A percentile compares a stretch with the other conserved stretches of the same genome.
Evolutionary conservation across 2,113 vertebrate genomes (phyloP).

Genomic region (Mungos mungo): DNA sequence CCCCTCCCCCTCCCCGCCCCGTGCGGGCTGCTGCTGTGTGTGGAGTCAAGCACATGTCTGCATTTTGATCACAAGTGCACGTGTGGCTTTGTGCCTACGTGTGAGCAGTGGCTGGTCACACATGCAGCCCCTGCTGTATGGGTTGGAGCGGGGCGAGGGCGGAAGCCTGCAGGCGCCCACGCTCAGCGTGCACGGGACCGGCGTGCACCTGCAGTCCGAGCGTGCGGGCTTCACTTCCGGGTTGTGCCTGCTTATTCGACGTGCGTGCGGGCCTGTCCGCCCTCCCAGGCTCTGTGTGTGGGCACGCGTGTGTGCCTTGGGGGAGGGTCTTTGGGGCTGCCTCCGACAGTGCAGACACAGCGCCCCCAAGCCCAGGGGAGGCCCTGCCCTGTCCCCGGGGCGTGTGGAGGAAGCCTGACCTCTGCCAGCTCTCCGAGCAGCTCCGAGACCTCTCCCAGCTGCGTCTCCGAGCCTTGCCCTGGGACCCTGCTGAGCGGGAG

Average conservation of each 20-base stretch:
- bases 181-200: accelerated
- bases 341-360: background rate
- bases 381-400: no score
- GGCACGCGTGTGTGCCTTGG: accelerated
- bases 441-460: conserved; percentile 92
- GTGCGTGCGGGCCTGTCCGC: accelerated
- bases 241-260: accelerated
- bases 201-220: background rate
- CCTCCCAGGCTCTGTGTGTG: background rate
- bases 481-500: conserved; percentile 86
- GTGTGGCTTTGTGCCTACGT: background rate
- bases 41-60: accelerated
- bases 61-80: background rate
- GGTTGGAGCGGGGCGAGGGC: no score
- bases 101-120: background rate
- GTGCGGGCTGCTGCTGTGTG: no score
- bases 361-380: background rate
- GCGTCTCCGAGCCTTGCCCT: conserved; percentile 89
- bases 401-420: conserved; percentile 79
- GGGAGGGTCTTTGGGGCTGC: background rate
- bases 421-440: conserved; percentile 86
- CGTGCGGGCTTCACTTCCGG: background rate
- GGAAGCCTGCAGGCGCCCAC: accelerated
- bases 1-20: accelerated
- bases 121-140: accelerated